Evolutionary conservation across 2,888 invertebrate species (phyloP), one percentile per base, ranked within the genome.

Genomic region (Athalia cordata): DNA sequence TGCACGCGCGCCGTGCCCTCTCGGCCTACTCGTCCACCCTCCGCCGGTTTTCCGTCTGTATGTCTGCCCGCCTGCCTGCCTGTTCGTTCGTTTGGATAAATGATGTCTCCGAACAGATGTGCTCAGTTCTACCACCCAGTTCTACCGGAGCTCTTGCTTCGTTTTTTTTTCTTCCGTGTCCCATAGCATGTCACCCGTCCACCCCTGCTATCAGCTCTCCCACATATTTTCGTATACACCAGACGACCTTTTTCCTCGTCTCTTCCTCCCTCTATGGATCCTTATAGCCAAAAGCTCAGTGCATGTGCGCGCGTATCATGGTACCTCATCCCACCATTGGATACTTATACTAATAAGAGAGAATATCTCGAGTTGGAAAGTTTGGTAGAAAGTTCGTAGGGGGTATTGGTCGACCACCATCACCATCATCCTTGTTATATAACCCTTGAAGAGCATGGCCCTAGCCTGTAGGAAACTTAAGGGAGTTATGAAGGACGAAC

Each of bases 31-130:
- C 29, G 29, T 75, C 76, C 57, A 59, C 74, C 70, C 65, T 59
- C 80, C 67, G 64, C 65, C 67, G 77, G 67, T 61, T 75, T 67
- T 65, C 79, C 64, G 70, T 72, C 29, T 2, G 29, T 29, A 29
- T 2, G 29, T 29, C 76, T 64, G 77, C 79, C 75, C 74, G 72
- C 68, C 77, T 78, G 70, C 77, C 78, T 77, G 62, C 77, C 78
- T 81, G 72, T 70, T 61, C 72, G 75, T 55, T 74, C 67, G 74
- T 77, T 79, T 74, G 78, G 79, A 80, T 81, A 80, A 80, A 79
- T 75, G 79, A 74, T 78, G 78, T 80, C 80, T 74, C 77, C 68
- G 79, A 79, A 77, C 74, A 81, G 79, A 80, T 80, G 80, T 81
- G 80, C 79, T 77, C 65, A 2, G 29, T 29, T 29, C 29, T 29